Evolutionary conservation across 2,113 vertebrate genomes (phyloP).

Genomic region (Pterocles gutturalis): DNA sequence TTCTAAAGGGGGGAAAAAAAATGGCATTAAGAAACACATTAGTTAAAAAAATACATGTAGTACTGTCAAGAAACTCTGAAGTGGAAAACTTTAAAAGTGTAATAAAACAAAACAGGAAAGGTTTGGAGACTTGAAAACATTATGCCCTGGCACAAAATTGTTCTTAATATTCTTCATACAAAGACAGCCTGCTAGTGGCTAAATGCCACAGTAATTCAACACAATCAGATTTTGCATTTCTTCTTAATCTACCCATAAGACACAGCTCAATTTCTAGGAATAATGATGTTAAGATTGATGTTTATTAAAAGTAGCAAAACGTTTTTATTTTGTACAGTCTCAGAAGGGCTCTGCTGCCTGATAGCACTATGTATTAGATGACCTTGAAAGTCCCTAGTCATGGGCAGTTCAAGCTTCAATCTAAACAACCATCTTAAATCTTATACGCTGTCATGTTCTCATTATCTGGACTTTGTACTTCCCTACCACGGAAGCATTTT

Average conservation of each 20-base stretch:
- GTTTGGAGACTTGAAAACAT: neutral
- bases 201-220: neutral
- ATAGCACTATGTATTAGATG: neutral
- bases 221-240: neutral
- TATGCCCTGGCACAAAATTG: neutral
- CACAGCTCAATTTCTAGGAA: neutral
- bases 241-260: neutral
- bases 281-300: neutral
- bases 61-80: neutral
- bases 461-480: slow-evolving; percentile 46
- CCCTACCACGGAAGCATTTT: slow-evolving; percentile 8
- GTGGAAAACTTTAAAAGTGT: neutral
- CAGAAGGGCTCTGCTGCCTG: neutral
- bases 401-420: neutral
- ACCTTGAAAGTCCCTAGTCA: slow-evolving; percentile 55
- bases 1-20: neutral
- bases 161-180: neutral
- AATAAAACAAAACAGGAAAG: neutral
- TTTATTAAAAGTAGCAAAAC: neutral
- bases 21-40: neutral
- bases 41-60: neutral
- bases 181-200: neutral
- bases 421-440: slow-evolving; percentile 52
- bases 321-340: neutral
- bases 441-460: neutral